Evolutionary conservation across 2,113 vertebrate species (phyloP).

Genomic region (Falco punctatus): DNA sequence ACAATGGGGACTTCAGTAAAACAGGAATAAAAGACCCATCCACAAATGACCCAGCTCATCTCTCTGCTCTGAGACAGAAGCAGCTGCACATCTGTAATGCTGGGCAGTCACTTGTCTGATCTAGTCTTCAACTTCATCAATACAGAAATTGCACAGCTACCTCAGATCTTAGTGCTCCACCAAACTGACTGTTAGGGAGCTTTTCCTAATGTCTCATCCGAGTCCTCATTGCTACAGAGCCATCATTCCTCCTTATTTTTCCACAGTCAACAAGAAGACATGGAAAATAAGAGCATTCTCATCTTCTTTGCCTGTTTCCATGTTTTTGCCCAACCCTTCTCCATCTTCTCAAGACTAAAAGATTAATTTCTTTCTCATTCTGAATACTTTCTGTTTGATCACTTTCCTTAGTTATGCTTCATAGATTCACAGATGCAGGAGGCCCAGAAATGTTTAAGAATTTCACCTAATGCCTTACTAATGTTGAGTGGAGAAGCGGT

Average conservation of each 20-base stretch:
- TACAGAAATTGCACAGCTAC: not conserved
- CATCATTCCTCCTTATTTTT: not conserved
- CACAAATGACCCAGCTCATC: not conserved
- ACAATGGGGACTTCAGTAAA: not conserved
- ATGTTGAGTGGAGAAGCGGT: not conserved
- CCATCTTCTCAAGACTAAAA: not conserved
- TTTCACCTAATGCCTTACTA: not conserved
- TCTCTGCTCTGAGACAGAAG: not conserved
- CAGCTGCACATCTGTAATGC: not conserved
- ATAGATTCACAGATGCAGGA: not conserved
- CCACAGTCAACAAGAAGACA: not conserved
- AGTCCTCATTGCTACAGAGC: not conserved
- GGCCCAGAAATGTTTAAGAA: not conserved
- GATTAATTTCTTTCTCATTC: not conserved
- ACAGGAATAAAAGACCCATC: not conserved
- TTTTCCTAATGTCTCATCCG: not conserved
- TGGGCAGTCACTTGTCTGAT: not conserved
- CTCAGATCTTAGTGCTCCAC: not conserved
- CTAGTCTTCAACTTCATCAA: not conserved
- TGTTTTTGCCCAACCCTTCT: not conserved
- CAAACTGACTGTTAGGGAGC: not conserved
- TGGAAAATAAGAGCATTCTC: not conserved
- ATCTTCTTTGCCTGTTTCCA: not conserved
- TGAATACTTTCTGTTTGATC: not conserved
- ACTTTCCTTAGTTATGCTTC: not conserved